Percentiles rank a stretch among this genome's conserved stretches.
Evolutionary conservation across 2,797 vertebrate species (phyloP).

Genomic region (Eulemur mongoz): DNA sequence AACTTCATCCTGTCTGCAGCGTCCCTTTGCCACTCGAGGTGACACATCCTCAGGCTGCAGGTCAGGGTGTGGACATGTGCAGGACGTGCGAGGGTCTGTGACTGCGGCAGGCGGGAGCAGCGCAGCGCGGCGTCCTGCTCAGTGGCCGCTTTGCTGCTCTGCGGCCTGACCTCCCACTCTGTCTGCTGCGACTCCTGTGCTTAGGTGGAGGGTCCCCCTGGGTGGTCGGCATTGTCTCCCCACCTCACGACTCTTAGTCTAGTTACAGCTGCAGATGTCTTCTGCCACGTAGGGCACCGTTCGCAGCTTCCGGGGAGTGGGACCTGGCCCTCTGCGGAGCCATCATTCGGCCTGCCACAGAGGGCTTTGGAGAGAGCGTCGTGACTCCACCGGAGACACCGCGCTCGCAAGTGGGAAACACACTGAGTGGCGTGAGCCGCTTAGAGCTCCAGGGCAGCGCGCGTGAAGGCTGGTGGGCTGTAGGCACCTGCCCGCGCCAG

Average conservation of each 20-base stretch:
- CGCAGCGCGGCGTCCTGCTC: background rate
- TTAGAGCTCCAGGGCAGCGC: background rate
- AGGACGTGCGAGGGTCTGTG: fast-evolving
- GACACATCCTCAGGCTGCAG: no score
- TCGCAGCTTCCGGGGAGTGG: background rate
- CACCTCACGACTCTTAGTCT: background rate
- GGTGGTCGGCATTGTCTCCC: no score
- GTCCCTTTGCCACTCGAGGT: background rate
- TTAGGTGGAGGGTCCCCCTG: background rate
- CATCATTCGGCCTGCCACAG: background rate
- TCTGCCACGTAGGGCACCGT: background rate
- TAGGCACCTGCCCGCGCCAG: fast-evolving
- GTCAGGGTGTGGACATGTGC: background rate
- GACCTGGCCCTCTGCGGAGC: background rate
- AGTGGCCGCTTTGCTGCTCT: background rate
- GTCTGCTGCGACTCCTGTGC: background rate
- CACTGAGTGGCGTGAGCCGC: background rate
- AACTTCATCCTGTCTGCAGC: background rate
- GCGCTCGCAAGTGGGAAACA: background rate
- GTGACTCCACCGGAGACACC: background rate
- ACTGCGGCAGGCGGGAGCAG: background rate
- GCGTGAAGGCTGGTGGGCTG: fast-evolving
- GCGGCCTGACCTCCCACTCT: background rate
- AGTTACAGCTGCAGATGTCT: background rate
- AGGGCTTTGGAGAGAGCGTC: background rate